These are phyloP conservation scores for Lophochroa leadbeateri DNA, from an alignment of 2,113 vertebrate genomes.

Conservation along the genomic window DNA sequence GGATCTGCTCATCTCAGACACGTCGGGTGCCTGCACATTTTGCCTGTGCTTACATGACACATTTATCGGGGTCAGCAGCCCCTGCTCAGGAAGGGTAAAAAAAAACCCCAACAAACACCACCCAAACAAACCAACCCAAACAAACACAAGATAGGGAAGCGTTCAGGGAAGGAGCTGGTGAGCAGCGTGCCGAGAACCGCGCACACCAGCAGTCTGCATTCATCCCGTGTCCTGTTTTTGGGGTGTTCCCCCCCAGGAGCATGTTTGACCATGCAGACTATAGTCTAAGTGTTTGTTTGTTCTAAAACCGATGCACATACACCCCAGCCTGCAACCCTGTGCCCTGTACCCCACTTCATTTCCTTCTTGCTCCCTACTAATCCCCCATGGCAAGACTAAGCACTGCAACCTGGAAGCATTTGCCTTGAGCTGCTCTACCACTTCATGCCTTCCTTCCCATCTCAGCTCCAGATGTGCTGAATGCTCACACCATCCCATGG, in stretches of 20 bases:
- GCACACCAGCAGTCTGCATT: not conserved
- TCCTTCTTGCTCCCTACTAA: not conserved
- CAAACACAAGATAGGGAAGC: not conserved
- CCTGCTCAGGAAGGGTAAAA: not conserved
- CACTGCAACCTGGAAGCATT: not conserved
- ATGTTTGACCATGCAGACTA: fast-evolving
- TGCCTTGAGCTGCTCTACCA: not conserved
- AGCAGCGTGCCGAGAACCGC: not conserved
- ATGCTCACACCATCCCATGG: fast-evolving
- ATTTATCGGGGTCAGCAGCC: slow-evolving; percentile 1
- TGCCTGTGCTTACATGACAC: fast-evolving
- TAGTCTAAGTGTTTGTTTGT: not conserved
- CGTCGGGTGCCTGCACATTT: not conserved
- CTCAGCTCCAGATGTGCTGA: fast-evolving
- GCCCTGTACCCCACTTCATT: not conserved
- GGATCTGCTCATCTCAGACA: not conserved
- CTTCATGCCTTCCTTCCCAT: not conserved
- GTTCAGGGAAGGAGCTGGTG: fast-evolving
- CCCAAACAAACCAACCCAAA: slow-evolving; percentile 28
- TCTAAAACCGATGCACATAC: not conserved
- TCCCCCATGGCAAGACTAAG: not conserved
- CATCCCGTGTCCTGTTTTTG: not conserved
- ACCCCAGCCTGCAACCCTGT: fast-evolving
- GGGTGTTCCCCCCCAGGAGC: not conserved
- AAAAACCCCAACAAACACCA: not conserved